Evolutionary conservation across 2,113 vertebrate species (phyloP).

Genomic region (Cinclus cinclus): DNA sequence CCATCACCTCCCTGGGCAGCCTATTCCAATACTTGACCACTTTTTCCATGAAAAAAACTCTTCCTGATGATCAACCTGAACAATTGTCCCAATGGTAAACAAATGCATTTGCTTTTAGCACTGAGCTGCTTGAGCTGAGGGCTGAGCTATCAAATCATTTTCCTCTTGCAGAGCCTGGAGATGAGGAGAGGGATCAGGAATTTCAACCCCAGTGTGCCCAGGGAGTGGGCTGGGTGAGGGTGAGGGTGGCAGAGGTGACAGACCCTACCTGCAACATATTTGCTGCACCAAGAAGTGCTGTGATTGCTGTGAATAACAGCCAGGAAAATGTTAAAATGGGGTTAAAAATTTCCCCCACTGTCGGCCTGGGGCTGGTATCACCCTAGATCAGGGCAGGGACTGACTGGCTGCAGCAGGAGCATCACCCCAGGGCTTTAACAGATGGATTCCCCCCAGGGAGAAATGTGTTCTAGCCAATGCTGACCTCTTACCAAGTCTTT

Average conservation of each 20-base stretch:
- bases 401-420: neutral
- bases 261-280: neutral
- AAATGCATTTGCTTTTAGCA: neutral
- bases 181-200: neutral
- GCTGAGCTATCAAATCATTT: neutral
- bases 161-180: neutral
- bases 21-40: neutral
- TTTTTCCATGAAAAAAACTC: neutral
- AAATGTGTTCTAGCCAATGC: neutral
- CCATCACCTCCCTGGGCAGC: neutral
- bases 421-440: neutral
- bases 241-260: neutral
- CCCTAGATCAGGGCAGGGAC: neutral
- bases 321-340: neutral
- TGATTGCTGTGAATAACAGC: rapidly evolving
- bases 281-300: neutral
- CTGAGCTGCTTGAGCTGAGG: neutral
- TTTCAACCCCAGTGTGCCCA: rapidly evolving
- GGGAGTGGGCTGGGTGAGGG: neutral
- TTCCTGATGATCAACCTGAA: neutral
- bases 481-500: neutral
- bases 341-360: neutral
- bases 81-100: neutral
- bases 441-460: neutral
- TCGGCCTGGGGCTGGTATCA: neutral